These are phyloP conservation scores for Drosophila subsilvestris DNA, from an alignment of 2,888 invertebrate genomes.

Conservation along the genomic window DNA sequence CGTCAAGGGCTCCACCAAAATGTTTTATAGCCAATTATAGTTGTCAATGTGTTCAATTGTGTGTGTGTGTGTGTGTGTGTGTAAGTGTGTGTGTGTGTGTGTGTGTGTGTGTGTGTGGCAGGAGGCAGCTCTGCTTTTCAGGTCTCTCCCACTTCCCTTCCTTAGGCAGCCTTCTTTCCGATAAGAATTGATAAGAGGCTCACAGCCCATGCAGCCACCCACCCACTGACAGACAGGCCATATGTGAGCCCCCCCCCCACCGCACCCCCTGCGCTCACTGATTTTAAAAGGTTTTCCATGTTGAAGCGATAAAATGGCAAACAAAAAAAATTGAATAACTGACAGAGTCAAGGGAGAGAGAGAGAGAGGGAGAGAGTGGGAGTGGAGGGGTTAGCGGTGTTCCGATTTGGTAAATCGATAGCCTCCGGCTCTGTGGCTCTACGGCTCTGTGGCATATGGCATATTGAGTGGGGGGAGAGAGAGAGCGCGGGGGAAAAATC, in stretches of 20 bases:
- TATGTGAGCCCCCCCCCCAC: constrained; percentile 18
- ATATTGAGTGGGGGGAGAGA: neutral
- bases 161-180: constrained; percentile 51
- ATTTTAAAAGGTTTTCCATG: constrained; percentile 76
- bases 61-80: constrained; percentile 21
- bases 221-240: constrained; percentile 40
- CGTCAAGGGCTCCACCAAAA: constrained; percentile 62
- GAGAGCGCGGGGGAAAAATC: neutral
- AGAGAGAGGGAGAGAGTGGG: neutral
- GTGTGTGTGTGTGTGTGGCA: constrained; percentile 17
- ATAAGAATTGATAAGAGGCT: constrained; percentile 68
- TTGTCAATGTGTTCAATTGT: constrained; percentile 38
- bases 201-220: constrained; percentile 51
- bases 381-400: neutral
- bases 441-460: neutral
- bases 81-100: too few relatives aligned
- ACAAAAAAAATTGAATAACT: constrained; percentile 68
- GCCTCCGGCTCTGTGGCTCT: neutral
- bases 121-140: constrained; percentile 10
- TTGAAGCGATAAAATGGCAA: constrained; percentile 69
- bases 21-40: constrained; percentile 62
- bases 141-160: too few relatives aligned
- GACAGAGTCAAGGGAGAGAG: constrained; percentile 38
- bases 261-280: constrained; percentile 16
- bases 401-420: constrained; percentile 42